phyloP scores from a whole-genome alignment of 1,140 invertebrate genomes.

The Lasioglossum baleicum region DNA sequence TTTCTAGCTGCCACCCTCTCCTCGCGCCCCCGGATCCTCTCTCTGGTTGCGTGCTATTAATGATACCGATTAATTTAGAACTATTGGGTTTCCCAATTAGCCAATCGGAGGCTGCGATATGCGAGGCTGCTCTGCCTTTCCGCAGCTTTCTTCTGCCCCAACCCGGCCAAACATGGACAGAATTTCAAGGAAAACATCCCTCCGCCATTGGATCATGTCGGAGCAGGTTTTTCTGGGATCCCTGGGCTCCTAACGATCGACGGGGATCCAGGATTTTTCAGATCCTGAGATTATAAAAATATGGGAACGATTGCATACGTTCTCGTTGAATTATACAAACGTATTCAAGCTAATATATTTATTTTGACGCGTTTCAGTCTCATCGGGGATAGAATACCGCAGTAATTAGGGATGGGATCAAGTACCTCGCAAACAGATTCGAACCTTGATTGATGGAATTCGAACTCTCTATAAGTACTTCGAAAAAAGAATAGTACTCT shows the following conservation, averaged over 20 bases:
- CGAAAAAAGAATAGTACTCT: no score
- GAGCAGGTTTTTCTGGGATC: background rate
- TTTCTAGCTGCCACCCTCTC: constrained; percentile 57
- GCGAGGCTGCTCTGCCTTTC: constrained; percentile 42
- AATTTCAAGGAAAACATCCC: constrained; percentile 44
- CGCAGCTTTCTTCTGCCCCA: constrained; percentile 40
- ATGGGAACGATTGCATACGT: no score
- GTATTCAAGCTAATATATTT: no score
- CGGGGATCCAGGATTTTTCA: background rate
- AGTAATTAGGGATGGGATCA: no score
- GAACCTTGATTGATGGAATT: no score
- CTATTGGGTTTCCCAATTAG: constrained; percentile 80
- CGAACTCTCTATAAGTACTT: no score
- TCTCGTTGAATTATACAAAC: no score
- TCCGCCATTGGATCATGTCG: background rate
- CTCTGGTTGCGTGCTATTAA: constrained; percentile 73
- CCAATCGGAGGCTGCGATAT: constrained; percentile 64
- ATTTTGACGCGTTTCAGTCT: no score
- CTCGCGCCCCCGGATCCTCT: constrained; percentile 32
- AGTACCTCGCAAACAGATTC: no score
- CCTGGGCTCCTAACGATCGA: background rate
- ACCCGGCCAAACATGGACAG: constrained; percentile 54
- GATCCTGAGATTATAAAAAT: no score
- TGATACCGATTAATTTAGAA: constrained; percentile 81
- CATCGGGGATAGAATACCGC: no score